Evolutionary conservation across 2,797 vertebrate genomes (phyloP).

Genomic region (Hoplostethus mediterraneus): DNA sequence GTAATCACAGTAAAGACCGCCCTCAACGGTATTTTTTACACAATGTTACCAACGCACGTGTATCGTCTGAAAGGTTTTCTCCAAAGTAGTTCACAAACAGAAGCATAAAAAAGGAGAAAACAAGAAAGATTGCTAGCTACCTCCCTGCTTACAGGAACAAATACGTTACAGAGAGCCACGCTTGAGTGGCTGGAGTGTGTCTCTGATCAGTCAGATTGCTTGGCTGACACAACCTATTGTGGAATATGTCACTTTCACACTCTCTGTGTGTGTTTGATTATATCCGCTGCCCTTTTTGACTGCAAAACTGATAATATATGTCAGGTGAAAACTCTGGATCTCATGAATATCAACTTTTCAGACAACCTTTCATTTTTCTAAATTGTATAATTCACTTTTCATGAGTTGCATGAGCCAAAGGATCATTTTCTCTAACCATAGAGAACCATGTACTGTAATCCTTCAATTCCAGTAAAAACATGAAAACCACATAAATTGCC

Average conservation of each 20-base stretch:
- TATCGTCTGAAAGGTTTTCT: too few relatives aligned
- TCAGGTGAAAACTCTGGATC: too few relatives aligned
- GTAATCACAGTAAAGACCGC: background rate
- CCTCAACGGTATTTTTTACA: too few relatives aligned
- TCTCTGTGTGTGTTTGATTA: background rate
- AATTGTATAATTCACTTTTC: background rate
- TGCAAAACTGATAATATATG: too few relatives aligned
- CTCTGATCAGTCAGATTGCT: background rate
- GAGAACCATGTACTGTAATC: background rate
- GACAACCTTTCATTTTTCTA: too few relatives aligned
- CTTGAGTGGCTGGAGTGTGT: background rate
- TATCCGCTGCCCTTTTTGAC: background rate
- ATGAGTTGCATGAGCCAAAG: background rate
- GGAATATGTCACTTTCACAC: too few relatives aligned
- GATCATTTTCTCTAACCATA: background rate
- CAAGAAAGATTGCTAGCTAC: background rate
- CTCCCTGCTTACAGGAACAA: too few relatives aligned
- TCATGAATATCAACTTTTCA: too few relatives aligned
- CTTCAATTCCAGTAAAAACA: constrained; percentile 3
- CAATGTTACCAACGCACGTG: background rate
- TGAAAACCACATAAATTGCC: constrained; percentile 2
- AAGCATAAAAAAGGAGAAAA: background rate
- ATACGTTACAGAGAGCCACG: too few relatives aligned
- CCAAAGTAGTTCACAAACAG: background rate
- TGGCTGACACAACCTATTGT: background rate